phyloP scores from a whole-genome alignment of 2,888 invertebrate genomes.

The Buathra laborator region DNA sequence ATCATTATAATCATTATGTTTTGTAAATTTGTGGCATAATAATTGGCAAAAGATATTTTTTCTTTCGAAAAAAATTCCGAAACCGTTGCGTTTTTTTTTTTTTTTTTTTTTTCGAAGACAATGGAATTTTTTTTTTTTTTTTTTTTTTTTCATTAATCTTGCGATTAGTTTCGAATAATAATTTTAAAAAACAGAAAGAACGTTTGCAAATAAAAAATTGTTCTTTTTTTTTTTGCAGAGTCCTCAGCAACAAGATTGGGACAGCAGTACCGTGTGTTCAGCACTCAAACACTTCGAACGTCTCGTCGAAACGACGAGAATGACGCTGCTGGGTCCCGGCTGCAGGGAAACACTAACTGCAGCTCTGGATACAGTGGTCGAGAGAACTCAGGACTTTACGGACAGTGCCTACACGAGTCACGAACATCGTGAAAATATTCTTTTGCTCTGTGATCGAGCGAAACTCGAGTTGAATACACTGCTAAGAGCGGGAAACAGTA shows the following conservation, averaged over 20 bases:
- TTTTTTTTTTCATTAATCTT: too few species aligned
- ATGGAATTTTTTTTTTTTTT: too few species aligned
- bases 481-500: slow-evolving; percentile 93
- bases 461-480: slow-evolving; percentile 97
- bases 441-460: slow-evolving; percentile 95
- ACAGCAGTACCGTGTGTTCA: slow-evolving; percentile 91
- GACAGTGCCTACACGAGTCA: slow-evolving; percentile 99
- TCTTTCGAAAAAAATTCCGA: not conserved
- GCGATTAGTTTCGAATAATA: not conserved
- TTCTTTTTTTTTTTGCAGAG: slow-evolving; percentile 74
- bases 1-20: not conserved
- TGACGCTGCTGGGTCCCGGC: slow-evolving; percentile 90
- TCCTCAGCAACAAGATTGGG: slow-evolving; percentile 88
- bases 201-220: too few species aligned
- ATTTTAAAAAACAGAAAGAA: not conserved
- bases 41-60: not conserved
- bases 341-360: slow-evolving; percentile 93
- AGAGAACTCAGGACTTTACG: slow-evolving; percentile 99
- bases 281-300: slow-evolving; percentile 94
- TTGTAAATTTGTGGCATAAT: not conserved
- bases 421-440: slow-evolving; percentile 97
- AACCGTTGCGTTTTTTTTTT: not conserved
- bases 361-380: slow-evolving; percentile 96
- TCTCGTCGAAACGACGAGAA: slow-evolving; percentile 94
- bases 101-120: not conserved